Evolutionary conservation across 2,113 vertebrate genomes (phyloP), one percentile per base, ranked within the genome.

Genomic region (Numida meleagris): DNA sequence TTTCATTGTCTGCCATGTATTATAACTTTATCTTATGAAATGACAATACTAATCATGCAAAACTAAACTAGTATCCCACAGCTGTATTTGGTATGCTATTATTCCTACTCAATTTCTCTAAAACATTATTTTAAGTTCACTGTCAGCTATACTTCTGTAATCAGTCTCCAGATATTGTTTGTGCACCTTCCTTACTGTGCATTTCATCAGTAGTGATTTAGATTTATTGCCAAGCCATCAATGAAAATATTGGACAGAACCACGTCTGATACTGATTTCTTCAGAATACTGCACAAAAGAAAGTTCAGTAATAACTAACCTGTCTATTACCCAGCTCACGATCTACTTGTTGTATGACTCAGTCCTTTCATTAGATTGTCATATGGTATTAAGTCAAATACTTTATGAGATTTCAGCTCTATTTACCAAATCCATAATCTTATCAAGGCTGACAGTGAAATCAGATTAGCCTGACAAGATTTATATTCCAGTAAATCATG

Each of bases 381-480:
- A 50, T 70, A 48, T 58, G 27, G 3, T 53, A 71, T 91, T 62
- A 94, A 91, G 55, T 74, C 55, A 91, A 91, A 81, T 71, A 36
- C 13, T 43, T 66, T 10, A 31, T 74, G 63, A 40, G 53, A 88
- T 96, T 93, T 86, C n/a, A 86, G 18, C 8, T 78, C 61, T 90
- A 23, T 73, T 90, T 92, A 74, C 72, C 18, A 88, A 83, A 94
- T 81, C 18, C 33, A 74, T 88, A 80, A 73, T 92, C 63, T 76
- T 85, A 57, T 76, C 38, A 80, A 86, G 48, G 4, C 24, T 70
- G 62, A 78, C 57, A 84, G 8, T 59, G 10, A 91, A 94, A 95
- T 85, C 23, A 65, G 38, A 75, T 85, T 94, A 89, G 1, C 43
- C 87, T 91, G 43, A 80, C 20, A 79, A 80, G 63, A 85, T 45